A percentile compares a stretch with the other conserved stretches of the same genome.
Evolutionary conservation across 2,888 invertebrate species (phyloP).

Genomic region (Lasioglossum leucozonium): DNA sequence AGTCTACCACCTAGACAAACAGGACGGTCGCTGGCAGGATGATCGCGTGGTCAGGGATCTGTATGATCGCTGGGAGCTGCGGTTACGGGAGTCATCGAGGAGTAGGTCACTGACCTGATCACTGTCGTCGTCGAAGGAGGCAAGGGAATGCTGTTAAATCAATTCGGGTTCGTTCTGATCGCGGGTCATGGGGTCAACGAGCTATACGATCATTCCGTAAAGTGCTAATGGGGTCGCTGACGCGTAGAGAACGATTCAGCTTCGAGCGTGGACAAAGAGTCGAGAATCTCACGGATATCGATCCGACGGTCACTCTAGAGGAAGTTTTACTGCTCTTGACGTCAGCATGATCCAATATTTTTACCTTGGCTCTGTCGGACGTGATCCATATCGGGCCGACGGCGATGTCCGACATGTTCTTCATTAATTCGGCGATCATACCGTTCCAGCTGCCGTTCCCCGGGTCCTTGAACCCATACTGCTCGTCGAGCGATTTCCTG

Average conservation of each 20-base stretch:
- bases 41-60: not conserved
- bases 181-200: too few species aligned
- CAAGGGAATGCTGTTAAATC: too few species aligned
- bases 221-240: too few species aligned
- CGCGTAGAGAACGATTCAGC: too few species aligned
- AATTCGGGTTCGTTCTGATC: too few species aligned
- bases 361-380: conserved; percentile 94
- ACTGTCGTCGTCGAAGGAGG: too few species aligned
- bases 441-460: conserved; percentile 93
- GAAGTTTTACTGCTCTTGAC: not conserved
- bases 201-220: too few species aligned
- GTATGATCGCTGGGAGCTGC: not conserved
- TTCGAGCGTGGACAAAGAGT: too few species aligned
- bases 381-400: conserved; percentile 96
- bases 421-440: conserved; percentile 90
- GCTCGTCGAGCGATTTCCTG: conserved; percentile 91
- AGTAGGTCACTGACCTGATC: not conserved
- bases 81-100: not conserved
- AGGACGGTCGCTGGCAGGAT: not conserved
- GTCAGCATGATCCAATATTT: not conserved
- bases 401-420: conserved; percentile 95
- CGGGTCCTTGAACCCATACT: conserved; percentile 93
- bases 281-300: not conserved
- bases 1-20: conserved; percentile 91
- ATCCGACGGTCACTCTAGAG: not conserved